These are phyloP conservation scores for Acromyrmex heyeri DNA, from an alignment of 1,140 invertebrate species.

Conservation along the genomic window DNA sequence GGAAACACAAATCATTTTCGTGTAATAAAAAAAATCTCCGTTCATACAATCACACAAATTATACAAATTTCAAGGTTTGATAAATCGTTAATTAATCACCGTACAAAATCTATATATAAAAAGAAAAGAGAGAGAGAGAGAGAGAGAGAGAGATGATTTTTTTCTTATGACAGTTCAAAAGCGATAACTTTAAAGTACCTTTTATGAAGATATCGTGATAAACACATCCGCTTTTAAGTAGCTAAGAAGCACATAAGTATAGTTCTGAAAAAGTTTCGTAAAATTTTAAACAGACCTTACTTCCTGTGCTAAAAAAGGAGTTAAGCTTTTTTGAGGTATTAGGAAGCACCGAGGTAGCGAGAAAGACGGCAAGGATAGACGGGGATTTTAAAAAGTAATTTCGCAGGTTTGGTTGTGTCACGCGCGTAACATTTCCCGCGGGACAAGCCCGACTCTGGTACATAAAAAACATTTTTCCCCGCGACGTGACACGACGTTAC, in stretches of 20 bases:
- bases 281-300: slow-evolving; percentile 53
- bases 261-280: slow-evolving; percentile 37
- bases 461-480: slow-evolving; percentile 69
- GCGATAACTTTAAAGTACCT: not conserved
- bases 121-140: not conserved
- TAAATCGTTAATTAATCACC: not conserved
- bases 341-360: not conserved
- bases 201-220: slow-evolving; percentile 38
- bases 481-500: slow-evolving; percentile 59
- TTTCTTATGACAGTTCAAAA: not conserved
- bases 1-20: not conserved
- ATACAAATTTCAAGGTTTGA: not conserved
- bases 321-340: slow-evolving; percentile 40
- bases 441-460: slow-evolving; percentile 54
- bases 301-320: slow-evolving; percentile 33
- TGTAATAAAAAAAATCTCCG: not conserved
- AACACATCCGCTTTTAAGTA: slow-evolving; percentile 26
- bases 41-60: not conserved
- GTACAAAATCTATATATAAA: no score
- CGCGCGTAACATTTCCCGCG: slow-evolving; percentile 57
- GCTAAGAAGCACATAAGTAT: slow-evolving; percentile 29
- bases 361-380: slow-evolving; percentile 8
- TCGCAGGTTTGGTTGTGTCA: slow-evolving; percentile 65
- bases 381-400: slow-evolving; percentile 64
- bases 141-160: not conserved